Conservation (phyloP, 2,888 invertebrate genomes). For the Merodon equestris region DNA sequence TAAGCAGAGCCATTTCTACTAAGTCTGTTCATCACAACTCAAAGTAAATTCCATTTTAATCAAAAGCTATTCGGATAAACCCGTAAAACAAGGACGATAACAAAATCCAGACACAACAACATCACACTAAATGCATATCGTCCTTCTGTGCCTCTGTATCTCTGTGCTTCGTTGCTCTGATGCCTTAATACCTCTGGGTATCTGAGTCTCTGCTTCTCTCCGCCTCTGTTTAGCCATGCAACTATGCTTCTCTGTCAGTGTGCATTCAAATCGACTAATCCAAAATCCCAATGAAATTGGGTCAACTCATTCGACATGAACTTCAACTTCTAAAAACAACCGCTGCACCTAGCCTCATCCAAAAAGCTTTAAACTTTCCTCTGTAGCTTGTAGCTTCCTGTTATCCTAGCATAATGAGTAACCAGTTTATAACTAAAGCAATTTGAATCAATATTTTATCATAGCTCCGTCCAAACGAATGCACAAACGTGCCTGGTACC, state of each 20-base stretch:
- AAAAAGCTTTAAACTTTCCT: constrained; percentile 11
- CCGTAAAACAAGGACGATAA: constrained; percentile 39
- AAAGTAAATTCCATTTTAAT: constrained; percentile 56
- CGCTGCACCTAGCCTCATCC: constrained; percentile 24
- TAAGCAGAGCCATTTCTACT: constrained; percentile 34
- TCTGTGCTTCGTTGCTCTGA: too few species aligned
- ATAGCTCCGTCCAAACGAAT: constrained; percentile 16
- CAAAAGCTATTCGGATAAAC: constrained; percentile 43
- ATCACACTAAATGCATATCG: constrained; percentile 17
- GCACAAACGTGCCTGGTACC: constrained; percentile 30
- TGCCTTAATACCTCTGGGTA: too few species aligned
- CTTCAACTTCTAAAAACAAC: constrained; percentile 20
- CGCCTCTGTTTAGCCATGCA: too few species aligned
- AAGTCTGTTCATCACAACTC: constrained; percentile 46
- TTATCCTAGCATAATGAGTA: constrained; percentile 41
- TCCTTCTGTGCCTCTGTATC: not conserved
- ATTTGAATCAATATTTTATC: constrained; percentile 56
- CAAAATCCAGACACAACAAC: constrained; percentile 41
- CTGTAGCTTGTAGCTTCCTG: not conserved
- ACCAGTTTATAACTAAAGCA: constrained; percentile 47
- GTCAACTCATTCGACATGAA: constrained; percentile 42
- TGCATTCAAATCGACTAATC: not conserved
- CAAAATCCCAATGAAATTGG: constrained; percentile 46
- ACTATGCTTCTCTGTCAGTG: not conserved
- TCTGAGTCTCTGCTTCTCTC: too few species aligned